Conservation (phyloP, 1,140 invertebrate genomes). For the Tetraneura akinire region DNA sequence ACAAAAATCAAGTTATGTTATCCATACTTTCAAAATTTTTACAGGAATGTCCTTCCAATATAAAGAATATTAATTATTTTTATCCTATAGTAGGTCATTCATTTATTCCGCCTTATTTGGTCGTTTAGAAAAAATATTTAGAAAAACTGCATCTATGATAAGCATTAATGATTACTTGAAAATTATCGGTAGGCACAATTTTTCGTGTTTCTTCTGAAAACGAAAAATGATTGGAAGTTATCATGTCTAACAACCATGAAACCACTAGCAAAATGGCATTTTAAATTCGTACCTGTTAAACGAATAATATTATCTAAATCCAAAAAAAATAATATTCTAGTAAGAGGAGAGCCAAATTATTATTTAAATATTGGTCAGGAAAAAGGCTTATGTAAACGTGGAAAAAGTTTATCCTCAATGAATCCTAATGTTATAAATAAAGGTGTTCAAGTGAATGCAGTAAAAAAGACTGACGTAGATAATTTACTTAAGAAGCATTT, state of each 20-base stretch:
- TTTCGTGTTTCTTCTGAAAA: constrained; percentile 7
- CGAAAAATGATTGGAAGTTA: constrained; percentile 47
- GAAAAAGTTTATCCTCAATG: constrained; percentile 6
- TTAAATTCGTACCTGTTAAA: constrained; percentile 38
- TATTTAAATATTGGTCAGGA: constrained; percentile 27
- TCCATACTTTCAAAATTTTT: constrained; percentile 55
- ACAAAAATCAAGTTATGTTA: constrained; percentile 35
- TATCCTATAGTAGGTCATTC: constrained; percentile 57
- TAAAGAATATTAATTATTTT: constrained; percentile 53
- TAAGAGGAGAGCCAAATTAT: constrained; percentile 41
- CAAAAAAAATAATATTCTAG: constrained; percentile 24
- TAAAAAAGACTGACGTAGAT: constrained; percentile 47
- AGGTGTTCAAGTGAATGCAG: constrained; percentile 32
- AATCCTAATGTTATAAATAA: constrained; percentile 30
- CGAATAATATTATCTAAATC: constrained; percentile 13
- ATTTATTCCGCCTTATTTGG: constrained; percentile 57
- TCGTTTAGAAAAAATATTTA: constrained; percentile 55
- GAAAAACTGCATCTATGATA: constrained; percentile 54
- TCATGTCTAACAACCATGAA: constrained; percentile 9
- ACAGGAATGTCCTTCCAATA: not conserved
- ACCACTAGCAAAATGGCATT: constrained; percentile 46
- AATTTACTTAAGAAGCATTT: constrained; percentile 51
- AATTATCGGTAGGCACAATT: constrained; percentile 34
- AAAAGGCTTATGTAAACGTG: constrained; percentile 29
- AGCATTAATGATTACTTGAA: constrained; percentile 46